These are phyloP conservation scores for Hemicrepidius hirtus DNA, from an alignment of 2,888 invertebrate species.

Conservation along the genomic window DNA sequence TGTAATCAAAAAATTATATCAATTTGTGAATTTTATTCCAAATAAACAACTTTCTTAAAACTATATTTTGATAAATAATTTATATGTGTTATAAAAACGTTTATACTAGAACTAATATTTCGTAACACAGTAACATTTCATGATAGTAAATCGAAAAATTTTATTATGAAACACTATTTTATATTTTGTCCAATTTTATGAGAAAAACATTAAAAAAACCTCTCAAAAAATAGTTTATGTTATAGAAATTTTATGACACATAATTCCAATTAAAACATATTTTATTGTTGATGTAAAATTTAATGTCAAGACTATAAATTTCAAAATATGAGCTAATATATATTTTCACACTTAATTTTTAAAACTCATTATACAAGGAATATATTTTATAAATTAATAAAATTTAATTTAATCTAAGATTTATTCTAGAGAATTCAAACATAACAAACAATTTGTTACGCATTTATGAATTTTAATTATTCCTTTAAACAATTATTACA, in stretches of 20 bases:
- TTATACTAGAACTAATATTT: background rate
- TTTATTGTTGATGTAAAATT: slow-evolving; percentile 8
- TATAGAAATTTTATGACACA: slow-evolving; percentile 16
- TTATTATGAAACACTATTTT: slow-evolving; percentile 4
- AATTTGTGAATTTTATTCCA: no score
- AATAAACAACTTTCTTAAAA: no score
- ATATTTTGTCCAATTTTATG: background rate
- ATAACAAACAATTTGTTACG: no score
- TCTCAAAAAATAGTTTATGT: slow-evolving; percentile 5
- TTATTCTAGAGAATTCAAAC: no score
- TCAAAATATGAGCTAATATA: background rate
- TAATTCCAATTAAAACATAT: slow-evolving; percentile 16
- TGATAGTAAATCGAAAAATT: background rate
- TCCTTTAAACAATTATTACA: no score
- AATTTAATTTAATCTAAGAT: no score
- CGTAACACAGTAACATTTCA: background rate
- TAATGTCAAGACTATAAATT: slow-evolving; percentile 12
- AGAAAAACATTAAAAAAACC: slow-evolving; percentile 14
- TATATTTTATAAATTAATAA: no score
- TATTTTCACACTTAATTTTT: no score
- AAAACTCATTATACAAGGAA: no score
- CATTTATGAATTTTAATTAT: no score
- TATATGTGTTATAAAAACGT: background rate
- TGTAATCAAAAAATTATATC: background rate
- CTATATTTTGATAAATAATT: no score